phyloP scores from a whole-genome alignment of 2,888 invertebrate species.

The Zhuqinia jingwanae region DNA sequence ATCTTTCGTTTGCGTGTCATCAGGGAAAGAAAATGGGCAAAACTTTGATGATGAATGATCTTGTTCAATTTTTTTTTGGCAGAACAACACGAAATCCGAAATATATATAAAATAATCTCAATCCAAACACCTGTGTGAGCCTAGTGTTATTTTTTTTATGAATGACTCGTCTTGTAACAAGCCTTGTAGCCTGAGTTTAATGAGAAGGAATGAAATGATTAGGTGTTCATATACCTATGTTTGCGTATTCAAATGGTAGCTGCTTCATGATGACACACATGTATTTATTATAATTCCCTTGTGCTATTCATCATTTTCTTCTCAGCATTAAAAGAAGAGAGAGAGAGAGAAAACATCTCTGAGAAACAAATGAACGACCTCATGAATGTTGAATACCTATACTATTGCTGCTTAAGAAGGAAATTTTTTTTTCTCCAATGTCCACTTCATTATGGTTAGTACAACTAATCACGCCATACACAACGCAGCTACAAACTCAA shows the following conservation, averaged over 20 bases:
- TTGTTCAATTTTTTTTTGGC: slow-evolving; percentile 10
- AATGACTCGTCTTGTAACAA: too few species aligned
- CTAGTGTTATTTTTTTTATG: slow-evolving; percentile 9
- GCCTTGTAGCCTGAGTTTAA: background rate
- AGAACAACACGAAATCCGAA: slow-evolving; percentile 1
- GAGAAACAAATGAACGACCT: slow-evolving; percentile 15
- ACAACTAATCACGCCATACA: background rate
- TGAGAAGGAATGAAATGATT: background rate
- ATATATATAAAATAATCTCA: background rate
- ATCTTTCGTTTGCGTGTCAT: background rate
- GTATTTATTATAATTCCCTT: background rate
- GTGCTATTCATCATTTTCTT: slow-evolving; percentile 15
- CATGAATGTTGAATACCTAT: background rate
- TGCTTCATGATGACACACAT: background rate
- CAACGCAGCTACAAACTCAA: background rate
- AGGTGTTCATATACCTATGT: background rate
- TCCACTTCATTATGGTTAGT: slow-evolving; percentile 49
- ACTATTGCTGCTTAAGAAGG: background rate
- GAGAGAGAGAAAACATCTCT: background rate
- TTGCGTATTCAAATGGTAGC: slow-evolving; percentile 1
- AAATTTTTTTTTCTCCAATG: background rate
- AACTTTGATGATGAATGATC: slow-evolving; percentile 8
- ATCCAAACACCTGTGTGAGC: background rate
- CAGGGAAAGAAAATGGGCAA: background rate
- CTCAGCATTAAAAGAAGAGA: background rate